phyloP scores from a whole-genome alignment of 2,888 invertebrate species.

The Nysson spinosus region DNA sequence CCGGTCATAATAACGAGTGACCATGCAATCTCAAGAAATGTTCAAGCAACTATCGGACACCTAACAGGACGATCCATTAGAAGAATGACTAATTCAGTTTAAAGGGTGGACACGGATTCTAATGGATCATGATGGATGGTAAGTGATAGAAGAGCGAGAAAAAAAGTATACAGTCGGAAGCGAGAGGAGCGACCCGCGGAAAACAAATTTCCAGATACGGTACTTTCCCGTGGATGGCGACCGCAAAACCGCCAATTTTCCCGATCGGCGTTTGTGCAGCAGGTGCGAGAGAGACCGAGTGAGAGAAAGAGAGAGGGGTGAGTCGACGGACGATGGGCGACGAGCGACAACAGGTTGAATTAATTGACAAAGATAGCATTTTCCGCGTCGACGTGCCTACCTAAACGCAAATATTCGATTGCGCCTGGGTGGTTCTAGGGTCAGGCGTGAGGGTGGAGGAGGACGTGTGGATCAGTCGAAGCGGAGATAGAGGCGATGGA shows the following conservation, averaged over 20 bases:
- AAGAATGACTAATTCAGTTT: no score
- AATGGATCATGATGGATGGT: neutral
- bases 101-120: no score
- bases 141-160: neutral
- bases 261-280: constrained; percentile 52
- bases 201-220: constrained; percentile 37
- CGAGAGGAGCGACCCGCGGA: neutral
- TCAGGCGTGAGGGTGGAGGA: constrained; percentile 37
- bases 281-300: constrained; percentile 2
- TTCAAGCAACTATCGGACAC: no score
- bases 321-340: constrained; percentile 27
- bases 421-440: constrained; percentile 59
- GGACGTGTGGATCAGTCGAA: constrained; percentile 9
- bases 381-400: constrained; percentile 71
- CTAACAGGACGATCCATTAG: no score
- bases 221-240: constrained; percentile 39
- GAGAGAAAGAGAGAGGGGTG: neutral
- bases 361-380: constrained; percentile 76
- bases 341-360: constrained; percentile 74
- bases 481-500: constrained; percentile 9
- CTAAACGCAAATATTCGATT: constrained; percentile 74
- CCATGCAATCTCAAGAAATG: no score
- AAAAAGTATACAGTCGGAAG: neutral
- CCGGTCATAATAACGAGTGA: no score
- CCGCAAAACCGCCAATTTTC: constrained; percentile 69